Conservation (phyloP, 2,113 vertebrate genomes). For the Coryphaenoides rupestris region DNA sequence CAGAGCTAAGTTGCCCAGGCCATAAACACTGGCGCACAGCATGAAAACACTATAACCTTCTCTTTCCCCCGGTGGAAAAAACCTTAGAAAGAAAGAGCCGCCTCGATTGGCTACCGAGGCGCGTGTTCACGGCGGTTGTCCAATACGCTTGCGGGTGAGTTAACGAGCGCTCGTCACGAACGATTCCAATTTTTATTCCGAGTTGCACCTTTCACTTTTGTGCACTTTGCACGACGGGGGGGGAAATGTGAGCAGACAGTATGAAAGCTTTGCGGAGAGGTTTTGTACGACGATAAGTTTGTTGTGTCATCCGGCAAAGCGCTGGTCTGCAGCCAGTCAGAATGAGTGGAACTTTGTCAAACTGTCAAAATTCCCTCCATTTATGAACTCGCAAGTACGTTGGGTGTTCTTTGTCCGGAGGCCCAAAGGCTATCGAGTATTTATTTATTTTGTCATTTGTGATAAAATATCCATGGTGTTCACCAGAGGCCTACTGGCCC, state of each 20-base stretch:
- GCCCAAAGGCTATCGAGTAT: conserved; percentile 61
- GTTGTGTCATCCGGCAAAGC: too few relatives aligned
- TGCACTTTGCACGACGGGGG: background rate
- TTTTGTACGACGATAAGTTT: too few relatives aligned
- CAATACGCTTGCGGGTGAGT: conserved; percentile 25
- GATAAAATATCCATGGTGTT: conserved; percentile 76
- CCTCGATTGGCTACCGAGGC: conserved; percentile 32
- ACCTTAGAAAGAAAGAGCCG: conserved; percentile 44
- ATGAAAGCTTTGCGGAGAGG: too few relatives aligned
- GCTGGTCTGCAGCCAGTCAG: too few relatives aligned
- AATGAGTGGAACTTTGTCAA: conserved; percentile 45
- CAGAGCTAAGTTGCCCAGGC: conserved; percentile 38
- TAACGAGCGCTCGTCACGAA: conserved; percentile 26
- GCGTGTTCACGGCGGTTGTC: conserved; percentile 21
- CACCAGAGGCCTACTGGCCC: conserved; percentile 68
- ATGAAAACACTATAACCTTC: conserved; percentile 36
- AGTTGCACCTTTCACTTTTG: background rate
- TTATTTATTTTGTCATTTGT: conserved; percentile 72
- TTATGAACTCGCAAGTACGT: conserved; percentile 45
- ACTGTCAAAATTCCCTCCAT: conserved; percentile 53
- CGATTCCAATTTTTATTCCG: background rate
- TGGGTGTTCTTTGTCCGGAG: conserved; percentile 33
- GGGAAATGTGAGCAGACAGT: too few relatives aligned
- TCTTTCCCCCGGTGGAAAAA: conserved; percentile 18
- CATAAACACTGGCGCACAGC: conserved; percentile 31